These are phyloP conservation scores for Climacteris rufus DNA, from an alignment of 2,113 vertebrate species.

Conservation along the genomic window DNA sequence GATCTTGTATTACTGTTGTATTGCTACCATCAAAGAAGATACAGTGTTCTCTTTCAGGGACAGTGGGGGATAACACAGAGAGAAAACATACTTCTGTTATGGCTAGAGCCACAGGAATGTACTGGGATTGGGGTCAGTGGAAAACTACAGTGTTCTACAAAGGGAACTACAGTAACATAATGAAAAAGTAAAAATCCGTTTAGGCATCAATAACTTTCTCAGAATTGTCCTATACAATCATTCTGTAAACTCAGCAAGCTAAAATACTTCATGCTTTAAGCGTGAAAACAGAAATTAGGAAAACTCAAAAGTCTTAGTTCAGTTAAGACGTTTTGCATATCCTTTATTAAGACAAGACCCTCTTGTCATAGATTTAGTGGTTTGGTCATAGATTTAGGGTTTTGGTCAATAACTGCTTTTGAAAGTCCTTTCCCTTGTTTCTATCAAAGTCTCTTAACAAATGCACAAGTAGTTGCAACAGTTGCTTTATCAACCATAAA, in stretches of 20 bases:
- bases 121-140: no score
- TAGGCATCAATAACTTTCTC: no score
- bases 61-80: no score
- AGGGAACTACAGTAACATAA: no score
- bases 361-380: neutral
- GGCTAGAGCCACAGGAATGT: no score
- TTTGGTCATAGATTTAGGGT: no score
- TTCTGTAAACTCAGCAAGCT: neutral
- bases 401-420: neutral
- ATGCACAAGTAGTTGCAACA: neutral
- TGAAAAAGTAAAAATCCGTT: no score
- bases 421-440: neutral
- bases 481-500: neutral
- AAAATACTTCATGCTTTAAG: neutral
- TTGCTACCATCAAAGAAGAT: no score
- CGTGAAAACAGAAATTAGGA: neutral
- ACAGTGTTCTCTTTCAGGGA: no score
- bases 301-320: neutral
- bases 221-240: neutral
- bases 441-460: neutral
- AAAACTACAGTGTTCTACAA: no score
- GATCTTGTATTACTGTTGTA: no score
- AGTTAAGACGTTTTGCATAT: neutral
- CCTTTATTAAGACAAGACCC: neutral
- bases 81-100: no score